Conservation (phyloP, 2,888 invertebrate species). For the Pterobdella sp. region DNA sequence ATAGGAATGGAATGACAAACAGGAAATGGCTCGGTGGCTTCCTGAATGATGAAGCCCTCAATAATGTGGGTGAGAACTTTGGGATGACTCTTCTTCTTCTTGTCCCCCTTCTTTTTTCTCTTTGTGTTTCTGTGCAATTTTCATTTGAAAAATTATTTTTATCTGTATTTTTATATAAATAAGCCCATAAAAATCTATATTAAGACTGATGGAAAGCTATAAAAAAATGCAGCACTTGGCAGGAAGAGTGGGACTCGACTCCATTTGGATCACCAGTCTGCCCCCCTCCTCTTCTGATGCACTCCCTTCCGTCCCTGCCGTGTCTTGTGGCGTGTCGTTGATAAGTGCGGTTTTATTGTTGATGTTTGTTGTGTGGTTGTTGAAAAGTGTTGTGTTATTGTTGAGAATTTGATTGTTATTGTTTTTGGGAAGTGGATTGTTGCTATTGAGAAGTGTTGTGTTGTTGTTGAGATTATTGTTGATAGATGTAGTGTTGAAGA, state of each 20-base stretch:
- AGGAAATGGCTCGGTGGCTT: slow-evolving; percentile 59
- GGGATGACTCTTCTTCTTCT: slow-evolving; percentile 63
- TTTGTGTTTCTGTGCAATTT: slow-evolving; percentile 21
- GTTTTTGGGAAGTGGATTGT: not conserved
- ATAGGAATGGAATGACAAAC: slow-evolving; percentile 43
- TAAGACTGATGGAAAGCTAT: not conserved
- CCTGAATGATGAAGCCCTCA: slow-evolving; percentile 91
- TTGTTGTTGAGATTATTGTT: not conserved
- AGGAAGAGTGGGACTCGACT: not conserved
- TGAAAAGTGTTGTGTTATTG: not conserved
- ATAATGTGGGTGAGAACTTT: slow-evolving; percentile 91
- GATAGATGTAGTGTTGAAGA: not conserved
- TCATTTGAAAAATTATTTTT: not conserved
- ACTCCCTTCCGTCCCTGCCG: not conserved
- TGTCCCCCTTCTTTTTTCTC: slow-evolving; percentile 10
- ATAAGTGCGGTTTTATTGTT: not conserved
- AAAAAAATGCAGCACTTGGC: not conserved
- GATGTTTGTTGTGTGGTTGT: not conserved
- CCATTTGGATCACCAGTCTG: slow-evolving; percentile 15
- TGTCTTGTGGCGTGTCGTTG: not conserved
- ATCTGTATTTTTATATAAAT: too few species aligned
- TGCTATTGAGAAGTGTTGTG: not conserved
- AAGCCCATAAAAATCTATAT: not conserved
- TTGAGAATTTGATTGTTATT: not conserved
- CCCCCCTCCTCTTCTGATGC: not conserved